Base-by-base conservation (phyloP, 2,797 vertebrate genomes). In the Uromys caudimaculatus region DNA sequence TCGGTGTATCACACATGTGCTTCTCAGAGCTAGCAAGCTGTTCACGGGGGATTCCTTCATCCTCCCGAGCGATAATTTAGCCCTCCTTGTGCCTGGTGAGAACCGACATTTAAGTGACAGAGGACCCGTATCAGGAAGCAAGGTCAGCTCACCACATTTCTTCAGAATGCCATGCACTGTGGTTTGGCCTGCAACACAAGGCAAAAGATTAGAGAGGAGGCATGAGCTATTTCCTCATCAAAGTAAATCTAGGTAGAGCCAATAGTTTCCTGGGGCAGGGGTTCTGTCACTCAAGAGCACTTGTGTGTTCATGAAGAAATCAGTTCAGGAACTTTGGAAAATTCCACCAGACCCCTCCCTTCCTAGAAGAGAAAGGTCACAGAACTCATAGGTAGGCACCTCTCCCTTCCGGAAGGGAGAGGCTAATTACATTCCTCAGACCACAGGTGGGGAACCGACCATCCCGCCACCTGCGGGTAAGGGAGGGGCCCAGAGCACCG, bases 51-150 rank as follows among this genome's bases (percentile, higher is more conserved):
- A 44, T 3, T 71, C 38, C n/a, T 77, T 73, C 32, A 35, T 67
- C 82, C 24, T 4, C 41, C 35, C 7, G 56, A 76, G 38, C 32
- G 32, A 13, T 13, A 52, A 77, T 1, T 10, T 35, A 16, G 41
- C 24, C n/a, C 17, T 6, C 89, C 52, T 0, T 9, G 19, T 79
- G 60, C 41, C 50, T n/a, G 32, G 44, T 32, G 62, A 69, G 87
- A 47, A n/a, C 9, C 14, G 50, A 16, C 1, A 2, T 78, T 44
- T 41, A 44, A 44, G 86, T 58, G 73, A 67, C 9, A 35, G 5
- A 13, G 58, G 4, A 3, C 3, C 1, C 5, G 19, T 0, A 3
- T n/a, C 16, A 9, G 19, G 23, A 17, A 11, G 38, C 8, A 6
- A 69, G 11, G 50, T 27, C 79, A 29, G 17, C 44, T 58, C 54